phyloP scores from a whole-genome alignment of 1,140 invertebrate species.

The Ericerus pela region DNA sequence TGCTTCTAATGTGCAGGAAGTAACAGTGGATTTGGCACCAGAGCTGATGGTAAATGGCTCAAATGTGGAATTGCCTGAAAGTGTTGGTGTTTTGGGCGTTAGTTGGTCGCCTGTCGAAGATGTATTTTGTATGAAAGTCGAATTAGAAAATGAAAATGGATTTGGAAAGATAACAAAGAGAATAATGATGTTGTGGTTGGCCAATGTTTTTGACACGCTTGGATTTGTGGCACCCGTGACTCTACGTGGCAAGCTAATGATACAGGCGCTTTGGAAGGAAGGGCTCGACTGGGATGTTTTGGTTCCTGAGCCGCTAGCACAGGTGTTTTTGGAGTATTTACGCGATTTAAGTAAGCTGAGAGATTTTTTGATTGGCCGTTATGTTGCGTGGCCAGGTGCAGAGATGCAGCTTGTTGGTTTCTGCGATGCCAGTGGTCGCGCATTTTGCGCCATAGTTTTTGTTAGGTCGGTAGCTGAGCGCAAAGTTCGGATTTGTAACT shows the following conservation, averaged over 20 bases:
- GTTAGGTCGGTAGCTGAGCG: neutral
- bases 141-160: too few species aligned
- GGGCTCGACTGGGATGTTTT: too few species aligned
- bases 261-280: too few species aligned
- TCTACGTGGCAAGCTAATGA: neutral
- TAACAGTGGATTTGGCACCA: neutral
- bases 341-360: too few species aligned
- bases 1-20: neutral
- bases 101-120: too few species aligned
- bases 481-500: slow-evolving; percentile 13
- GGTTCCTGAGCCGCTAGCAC: too few species aligned
- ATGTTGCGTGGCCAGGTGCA: too few species aligned
- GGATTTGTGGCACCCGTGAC: neutral
- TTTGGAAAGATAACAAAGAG: neutral
- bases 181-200: neutral
- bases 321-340: too few species aligned
- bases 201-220: neutral
- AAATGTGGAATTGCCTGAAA: too few species aligned
- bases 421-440: slow-evolving; percentile 14
- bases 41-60: neutral
- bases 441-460: slow-evolving; percentile 16
- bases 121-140: too few species aligned
- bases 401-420: slow-evolving; percentile 7
- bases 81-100: too few species aligned
- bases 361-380: too few species aligned